Evolutionary conservation across 92 coral and sea anemone species (phyloP).

Genomic region (Anthopleura xanthogrammica): DNA sequence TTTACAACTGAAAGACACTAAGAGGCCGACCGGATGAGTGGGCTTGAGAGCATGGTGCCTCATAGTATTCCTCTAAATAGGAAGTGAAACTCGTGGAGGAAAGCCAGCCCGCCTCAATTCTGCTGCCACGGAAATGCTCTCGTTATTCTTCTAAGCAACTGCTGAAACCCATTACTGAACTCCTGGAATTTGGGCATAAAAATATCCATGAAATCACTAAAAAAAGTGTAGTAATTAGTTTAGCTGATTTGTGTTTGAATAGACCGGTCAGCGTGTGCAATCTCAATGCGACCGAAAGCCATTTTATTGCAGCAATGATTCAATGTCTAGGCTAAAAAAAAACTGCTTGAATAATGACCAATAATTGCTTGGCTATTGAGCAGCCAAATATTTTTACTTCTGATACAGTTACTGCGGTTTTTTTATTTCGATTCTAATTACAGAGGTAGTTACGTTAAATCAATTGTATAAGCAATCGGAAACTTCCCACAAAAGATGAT

Average conservation of each 20-base stretch:
- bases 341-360: no score
- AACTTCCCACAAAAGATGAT: neutral
- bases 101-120: neutral
- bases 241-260: no score
- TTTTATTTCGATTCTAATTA: slow-evolving; percentile 2
- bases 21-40: neutral
- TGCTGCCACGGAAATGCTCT: neutral
- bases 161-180: neutral
- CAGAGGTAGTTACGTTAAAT: slow-evolving; percentile 1
- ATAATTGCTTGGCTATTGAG: neutral
- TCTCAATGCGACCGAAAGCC: no score
- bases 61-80: neutral
- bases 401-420: slow-evolving; percentile 7
- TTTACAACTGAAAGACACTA: neutral
- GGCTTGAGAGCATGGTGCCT: neutral
- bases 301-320: no score
- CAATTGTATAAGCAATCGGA: slow-evolving; percentile 5
- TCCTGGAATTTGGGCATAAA: neutral
- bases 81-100: slow-evolving; percentile 3
- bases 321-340: no score
- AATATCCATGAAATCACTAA: no score
- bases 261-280: no score
- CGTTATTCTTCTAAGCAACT: neutral
- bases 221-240: no score
- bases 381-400: neutral